Conservation (phyloP, 2,113 vertebrate species). For the Bolborhynchus lineola region DNA sequence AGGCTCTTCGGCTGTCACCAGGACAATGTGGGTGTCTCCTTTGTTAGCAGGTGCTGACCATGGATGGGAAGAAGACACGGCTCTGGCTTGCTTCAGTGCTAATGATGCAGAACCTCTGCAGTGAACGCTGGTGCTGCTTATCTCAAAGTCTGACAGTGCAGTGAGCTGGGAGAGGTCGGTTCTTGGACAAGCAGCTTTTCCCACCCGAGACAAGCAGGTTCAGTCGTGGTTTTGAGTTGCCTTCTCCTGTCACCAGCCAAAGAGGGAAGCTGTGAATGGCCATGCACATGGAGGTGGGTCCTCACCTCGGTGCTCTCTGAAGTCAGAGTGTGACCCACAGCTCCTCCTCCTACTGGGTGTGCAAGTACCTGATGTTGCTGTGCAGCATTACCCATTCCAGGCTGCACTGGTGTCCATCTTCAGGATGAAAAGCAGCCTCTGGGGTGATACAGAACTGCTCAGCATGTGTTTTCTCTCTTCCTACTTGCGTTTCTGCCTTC, state of each 20-base stretch:
- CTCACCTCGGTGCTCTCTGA: not conserved
- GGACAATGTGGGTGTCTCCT: not conserved
- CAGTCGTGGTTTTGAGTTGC: not conserved
- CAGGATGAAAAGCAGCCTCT: not conserved
- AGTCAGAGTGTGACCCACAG: rapidly evolving
- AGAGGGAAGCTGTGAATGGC: not conserved
- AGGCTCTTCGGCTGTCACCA: not conserved
- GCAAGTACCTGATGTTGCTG: rapidly evolving
- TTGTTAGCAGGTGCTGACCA: not conserved
- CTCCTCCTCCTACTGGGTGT: not conserved
- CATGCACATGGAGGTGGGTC: rapidly evolving
- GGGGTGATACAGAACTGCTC: not conserved
- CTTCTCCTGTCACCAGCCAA: not conserved
- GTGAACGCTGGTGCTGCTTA: not conserved
- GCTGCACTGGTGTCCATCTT: not conserved
- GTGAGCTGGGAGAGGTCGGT: not conserved
- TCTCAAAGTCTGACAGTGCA: not conserved
- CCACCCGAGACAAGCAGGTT: not conserved
- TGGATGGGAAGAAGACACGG: not conserved
- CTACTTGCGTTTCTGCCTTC: not conserved
- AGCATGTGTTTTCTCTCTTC: not conserved
- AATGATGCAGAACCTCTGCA: not conserved
- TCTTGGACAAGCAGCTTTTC: not conserved
- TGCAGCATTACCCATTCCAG: too few relatives aligned
- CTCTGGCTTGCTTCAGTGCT: not conserved